phyloP scores from a whole-genome alignment of 2,888 invertebrate species.

The Harpagoxenus sublaevis region DNA sequence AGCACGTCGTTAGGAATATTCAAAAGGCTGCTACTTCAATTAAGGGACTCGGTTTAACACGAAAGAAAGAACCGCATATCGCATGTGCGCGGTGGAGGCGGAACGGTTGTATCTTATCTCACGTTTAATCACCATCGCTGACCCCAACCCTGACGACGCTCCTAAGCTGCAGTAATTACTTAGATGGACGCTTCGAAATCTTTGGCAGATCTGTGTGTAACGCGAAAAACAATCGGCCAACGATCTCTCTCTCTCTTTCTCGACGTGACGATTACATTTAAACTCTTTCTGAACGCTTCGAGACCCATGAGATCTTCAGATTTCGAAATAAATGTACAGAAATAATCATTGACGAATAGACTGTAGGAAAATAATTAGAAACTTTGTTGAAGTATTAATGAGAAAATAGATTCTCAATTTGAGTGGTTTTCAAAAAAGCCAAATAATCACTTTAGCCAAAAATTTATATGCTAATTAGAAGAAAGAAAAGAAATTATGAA shows the following conservation, averaged over 20 bases:
- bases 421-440: not conserved
- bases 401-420: not conserved
- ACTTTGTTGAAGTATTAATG: not conserved
- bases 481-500: not conserved
- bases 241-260: slow-evolving; percentile 9
- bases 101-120: slow-evolving; percentile 76
- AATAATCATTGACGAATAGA: not conserved
- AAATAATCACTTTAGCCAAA: not conserved
- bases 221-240: slow-evolving; percentile 35
- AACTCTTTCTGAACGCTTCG: slow-evolving; percentile 1
- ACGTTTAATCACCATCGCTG: slow-evolving; percentile 75
- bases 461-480: not conserved
- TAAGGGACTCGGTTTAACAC: slow-evolving; percentile 59
- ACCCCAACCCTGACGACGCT: slow-evolving; percentile 71
- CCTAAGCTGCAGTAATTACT: slow-evolving; percentile 77
- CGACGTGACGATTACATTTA: slow-evolving; percentile 28
- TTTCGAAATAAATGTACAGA: not conserved
- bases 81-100: slow-evolving; percentile 62
- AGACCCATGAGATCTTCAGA: not conserved
- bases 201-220: slow-evolving; percentile 63
- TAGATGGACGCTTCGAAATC: slow-evolving; percentile 74
- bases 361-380: slow-evolving; percentile 2
- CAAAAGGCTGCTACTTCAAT: slow-evolving; percentile 58
- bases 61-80: slow-evolving; percentile 52
- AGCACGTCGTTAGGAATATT: slow-evolving; percentile 43